A percentile compares a stretch with the other conserved stretches of the same genome.
Evolutionary conservation across 2,888 invertebrate genomes (phyloP).

Genomic region (Tetragnatha montana): DNA sequence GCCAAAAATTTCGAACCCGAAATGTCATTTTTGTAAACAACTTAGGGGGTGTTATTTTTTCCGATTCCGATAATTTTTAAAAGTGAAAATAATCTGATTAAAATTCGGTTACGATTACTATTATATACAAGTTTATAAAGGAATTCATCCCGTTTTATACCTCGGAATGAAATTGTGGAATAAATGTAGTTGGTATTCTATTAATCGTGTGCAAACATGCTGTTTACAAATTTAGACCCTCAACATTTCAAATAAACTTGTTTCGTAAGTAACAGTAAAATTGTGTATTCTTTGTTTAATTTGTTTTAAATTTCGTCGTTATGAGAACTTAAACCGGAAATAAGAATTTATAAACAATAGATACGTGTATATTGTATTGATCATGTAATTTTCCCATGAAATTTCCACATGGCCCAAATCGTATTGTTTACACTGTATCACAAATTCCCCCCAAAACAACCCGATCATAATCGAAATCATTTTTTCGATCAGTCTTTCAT

Average conservation of each 20-base stretch:
- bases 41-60: background rate
- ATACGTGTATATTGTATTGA: slow-evolving; percentile 2
- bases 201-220: too few relatives aligned
- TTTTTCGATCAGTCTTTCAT: slow-evolving; percentile 10
- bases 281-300: background rate
- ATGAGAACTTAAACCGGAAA: slow-evolving; percentile 38
- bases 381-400: background rate
- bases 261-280: slow-evolving; percentile 4
- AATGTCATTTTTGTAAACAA: background rate
- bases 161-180: too few relatives aligned
- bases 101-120: background rate
- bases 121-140: too few relatives aligned
- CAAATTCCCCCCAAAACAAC: background rate
- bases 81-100: background rate
- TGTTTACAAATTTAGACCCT: too few relatives aligned
- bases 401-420: background rate
- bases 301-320: slow-evolving; percentile 25
- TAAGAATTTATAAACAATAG: slow-evolving; percentile 32
- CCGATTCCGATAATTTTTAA: background rate
- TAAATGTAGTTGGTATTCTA: too few relatives aligned
- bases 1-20: background rate
- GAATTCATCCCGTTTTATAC: too few relatives aligned
- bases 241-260: too few relatives aligned
- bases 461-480: slow-evolving; percentile 33
- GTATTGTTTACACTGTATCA: background rate